These are phyloP conservation scores for Colistium nudipinnis DNA, from an alignment of 2,113 vertebrate genomes.

Conservation along the genomic window DNA sequence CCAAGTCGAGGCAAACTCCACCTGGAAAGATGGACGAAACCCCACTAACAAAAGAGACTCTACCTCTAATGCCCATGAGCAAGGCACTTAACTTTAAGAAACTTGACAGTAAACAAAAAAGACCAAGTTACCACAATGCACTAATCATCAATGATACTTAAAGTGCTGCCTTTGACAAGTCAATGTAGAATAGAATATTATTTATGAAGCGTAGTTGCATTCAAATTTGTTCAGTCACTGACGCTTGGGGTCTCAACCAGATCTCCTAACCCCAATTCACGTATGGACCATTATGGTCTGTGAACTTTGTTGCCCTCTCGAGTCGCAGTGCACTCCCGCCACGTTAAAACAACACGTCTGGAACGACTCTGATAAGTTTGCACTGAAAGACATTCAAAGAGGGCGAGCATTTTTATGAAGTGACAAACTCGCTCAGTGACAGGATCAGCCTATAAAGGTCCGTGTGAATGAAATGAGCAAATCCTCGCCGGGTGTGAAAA, in stretches of 20 bases:
- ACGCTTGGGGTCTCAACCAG: neutral
- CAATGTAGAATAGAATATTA: neutral
- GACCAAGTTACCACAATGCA: neutral
- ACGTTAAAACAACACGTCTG: conserved; percentile 72
- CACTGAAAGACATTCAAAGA: conserved; percentile 59
- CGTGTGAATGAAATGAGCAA: conserved; percentile 72
- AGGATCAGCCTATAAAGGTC: conserved; percentile 78
- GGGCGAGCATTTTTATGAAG: conserved; percentile 71
- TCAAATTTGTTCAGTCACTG: conserved; percentile 6
- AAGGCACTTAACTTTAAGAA: neutral
- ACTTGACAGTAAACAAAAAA: neutral
- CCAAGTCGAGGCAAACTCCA: no score
- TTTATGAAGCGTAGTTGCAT: conserved; percentile 4
- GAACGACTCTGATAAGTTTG: conserved; percentile 75
- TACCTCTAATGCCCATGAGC: no score
- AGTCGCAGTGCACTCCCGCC: conserved; percentile 24
- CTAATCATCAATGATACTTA: neutral
- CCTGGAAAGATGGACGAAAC: no score
- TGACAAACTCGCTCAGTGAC: conserved; percentile 76
- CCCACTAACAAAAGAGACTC: no score
- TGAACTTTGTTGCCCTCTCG: conserved; percentile 23
- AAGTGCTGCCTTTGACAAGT: conserved; percentile 2
- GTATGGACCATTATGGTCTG: conserved; percentile 19
- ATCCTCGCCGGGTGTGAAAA: conserved; percentile 79
- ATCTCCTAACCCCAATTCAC: conserved; percentile 6